A percentile compares a stretch with the other conserved stretches of the same genome.
phyloP scores from a whole-genome alignment of 2,113 vertebrate species.

The Heteronetta atricapilla region DNA sequence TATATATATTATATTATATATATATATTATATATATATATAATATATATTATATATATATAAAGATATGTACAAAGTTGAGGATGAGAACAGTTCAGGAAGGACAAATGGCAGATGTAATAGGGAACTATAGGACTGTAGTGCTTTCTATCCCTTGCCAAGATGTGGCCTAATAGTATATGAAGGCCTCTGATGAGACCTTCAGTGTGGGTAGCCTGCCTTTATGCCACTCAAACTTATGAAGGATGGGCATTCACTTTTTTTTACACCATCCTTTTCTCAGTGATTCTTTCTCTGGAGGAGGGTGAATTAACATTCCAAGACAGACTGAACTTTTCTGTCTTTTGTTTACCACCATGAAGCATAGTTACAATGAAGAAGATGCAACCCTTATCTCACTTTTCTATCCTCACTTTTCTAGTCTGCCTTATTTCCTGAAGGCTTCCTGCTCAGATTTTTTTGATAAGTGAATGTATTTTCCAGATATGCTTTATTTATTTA shows the following conservation, averaged over 20 bases:
- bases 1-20: too few relatives aligned
- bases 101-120: background rate
- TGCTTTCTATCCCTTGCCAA: background rate
- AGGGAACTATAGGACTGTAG: background rate
- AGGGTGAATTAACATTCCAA: background rate
- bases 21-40: too few relatives aligned
- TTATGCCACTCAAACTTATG: background rate
- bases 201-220: background rate
- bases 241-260: background rate
- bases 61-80: background rate
- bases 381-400: background rate
- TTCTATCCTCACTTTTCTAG: background rate
- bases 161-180: background rate
- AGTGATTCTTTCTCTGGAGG: background rate
- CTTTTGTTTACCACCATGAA: background rate
- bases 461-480: conserved; percentile 13
- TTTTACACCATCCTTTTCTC: background rate
- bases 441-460: background rate
- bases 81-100: background rate
- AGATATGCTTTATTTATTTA: background rate
- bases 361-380: background rate
- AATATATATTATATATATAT: too few relatives aligned
- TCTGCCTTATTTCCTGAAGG: background rate
- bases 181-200: background rate
- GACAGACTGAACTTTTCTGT: background rate